Evolutionary conservation across 1,140 invertebrate genomes (phyloP), one percentile per base, ranked within the genome.

Genomic region (Euwallacea fornicatus): DNA sequence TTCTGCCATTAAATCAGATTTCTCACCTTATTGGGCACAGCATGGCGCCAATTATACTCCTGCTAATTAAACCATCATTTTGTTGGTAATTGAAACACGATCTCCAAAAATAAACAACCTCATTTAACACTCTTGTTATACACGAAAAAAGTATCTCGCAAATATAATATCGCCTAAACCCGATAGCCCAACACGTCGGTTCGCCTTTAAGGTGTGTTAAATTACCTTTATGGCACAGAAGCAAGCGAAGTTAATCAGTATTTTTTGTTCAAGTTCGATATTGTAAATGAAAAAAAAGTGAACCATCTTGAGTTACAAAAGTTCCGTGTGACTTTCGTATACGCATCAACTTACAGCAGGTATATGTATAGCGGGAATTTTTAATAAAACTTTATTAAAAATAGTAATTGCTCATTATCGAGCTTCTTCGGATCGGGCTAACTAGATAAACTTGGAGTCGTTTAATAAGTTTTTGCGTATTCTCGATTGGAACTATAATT

Each of bases 351-450:
- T 56, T 56, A 56, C 54, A 13, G 8, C 11, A 13, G 46, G 13
- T 50, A 50, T 33, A 33, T 33, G 21, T 33, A 33, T 33, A 33
- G 21, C 21, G 21, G 21, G 21, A 33, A 33, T 63, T 21, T 63
- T 63, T 63, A 63, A 47, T 33, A 47, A 47, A 50, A 60, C 58
- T 60, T 63, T 63, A 63, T 63, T 63, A 63, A 63, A 63, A 63
- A 46, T 50, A n/a, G 61, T 63, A 63, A 63, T 63, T 63, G 61
- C 43, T 63, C 61, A 50, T 63, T 63, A 63, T 13, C 44, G 11
- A 63, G 61, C 61, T 16, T 63, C 61, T 13, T 46, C 61, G 43
- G 61, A 63, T 47, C 61, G 46, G 16, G 54, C 21, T 61, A 61
- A 61, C 59, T 41, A 61, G 59, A 41, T 41, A 61, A 61, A 41